These are phyloP conservation scores for Danionella dracula DNA, from an alignment of 2,797 vertebrate genomes.

Conservation along the genomic window DNA sequence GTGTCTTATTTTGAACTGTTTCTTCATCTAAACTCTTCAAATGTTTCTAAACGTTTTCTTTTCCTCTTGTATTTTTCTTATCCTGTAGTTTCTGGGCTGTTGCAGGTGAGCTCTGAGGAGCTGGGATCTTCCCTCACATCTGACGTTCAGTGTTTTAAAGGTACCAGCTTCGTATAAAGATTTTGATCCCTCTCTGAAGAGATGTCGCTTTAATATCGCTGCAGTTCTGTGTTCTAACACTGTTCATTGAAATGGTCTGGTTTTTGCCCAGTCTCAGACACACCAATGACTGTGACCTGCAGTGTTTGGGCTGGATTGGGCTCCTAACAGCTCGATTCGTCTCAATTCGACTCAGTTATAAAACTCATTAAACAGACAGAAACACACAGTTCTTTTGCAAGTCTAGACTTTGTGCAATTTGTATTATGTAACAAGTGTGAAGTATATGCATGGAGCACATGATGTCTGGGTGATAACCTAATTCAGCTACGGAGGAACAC, in stretches of 20 bases:
- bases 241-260: background rate
- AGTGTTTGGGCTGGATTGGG: conserved; percentile 9
- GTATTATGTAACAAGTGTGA: conserved; percentile 5
- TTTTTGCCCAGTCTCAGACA: no score
- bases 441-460: conserved; percentile 28
- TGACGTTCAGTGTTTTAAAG: conserved; percentile 91
- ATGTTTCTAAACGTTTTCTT: background rate
- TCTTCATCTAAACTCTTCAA: no score
- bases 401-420: conserved; percentile 17
- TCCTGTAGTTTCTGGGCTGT: conserved; percentile 78
- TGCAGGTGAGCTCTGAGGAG: conserved; percentile 85
- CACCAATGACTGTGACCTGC: conserved; percentile 31
- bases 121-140: conserved; percentile 84
- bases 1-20: no score
- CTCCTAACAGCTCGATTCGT: conserved; percentile 33
- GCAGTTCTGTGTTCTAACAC: background rate
- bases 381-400: conserved; percentile 4
- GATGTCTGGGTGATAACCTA: conserved; percentile 41
- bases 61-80: background rate
- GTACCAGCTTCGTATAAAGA: conserved; percentile 65
- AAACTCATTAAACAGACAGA: no score
- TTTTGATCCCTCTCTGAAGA: no score
- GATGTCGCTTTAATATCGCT: no score
- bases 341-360: conserved; percentile 31
- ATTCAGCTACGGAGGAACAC: conserved; percentile 29